A percentile compares a stretch with the other conserved stretches of the same genome.
These are phyloP conservation scores for Muschampia plurimacula DNA, from an alignment of 2,888 invertebrate species.

Conservation along the genomic window DNA sequence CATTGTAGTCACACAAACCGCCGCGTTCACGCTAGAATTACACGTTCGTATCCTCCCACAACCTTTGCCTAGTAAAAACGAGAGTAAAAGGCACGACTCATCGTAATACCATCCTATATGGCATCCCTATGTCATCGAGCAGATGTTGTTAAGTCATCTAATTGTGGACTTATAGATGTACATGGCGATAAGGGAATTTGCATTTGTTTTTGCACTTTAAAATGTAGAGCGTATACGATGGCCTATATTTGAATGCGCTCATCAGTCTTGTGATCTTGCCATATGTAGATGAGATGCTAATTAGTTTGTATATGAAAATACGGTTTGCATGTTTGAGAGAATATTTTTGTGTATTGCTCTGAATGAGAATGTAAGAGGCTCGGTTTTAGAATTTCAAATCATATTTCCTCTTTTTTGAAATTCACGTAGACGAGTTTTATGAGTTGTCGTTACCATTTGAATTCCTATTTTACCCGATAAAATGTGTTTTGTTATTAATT, in stretches of 20 bases:
- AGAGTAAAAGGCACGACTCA: constrained; percentile 48
- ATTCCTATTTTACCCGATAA: too few relatives aligned
- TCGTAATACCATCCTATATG: constrained; percentile 29
- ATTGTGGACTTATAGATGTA: constrained; percentile 31
- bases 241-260: constrained; percentile 22
- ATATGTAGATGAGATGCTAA: not conserved
- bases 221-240: constrained; percentile 18
- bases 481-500: too few relatives aligned
- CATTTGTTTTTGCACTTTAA: constrained; percentile 33
- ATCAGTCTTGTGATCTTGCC: not conserved
- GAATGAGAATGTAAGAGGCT: too few relatives aligned
- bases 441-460: too few relatives aligned
- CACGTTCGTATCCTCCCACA: constrained; percentile 2
- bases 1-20: not conserved
- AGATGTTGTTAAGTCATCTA: constrained; percentile 38
- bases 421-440: too few relatives aligned
- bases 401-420: too few relatives aligned
- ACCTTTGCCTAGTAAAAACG: constrained; percentile 51
- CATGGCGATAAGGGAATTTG: constrained; percentile 33
- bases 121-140: constrained; percentile 22
- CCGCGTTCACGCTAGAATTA: not conserved
- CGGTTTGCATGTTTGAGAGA: not conserved
- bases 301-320: not conserved
- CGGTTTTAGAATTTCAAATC: too few relatives aligned
- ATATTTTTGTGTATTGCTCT: not conserved